Evolutionary conservation across 2,888 invertebrate species (phyloP).

Genomic region (Plebejus anna): DNA sequence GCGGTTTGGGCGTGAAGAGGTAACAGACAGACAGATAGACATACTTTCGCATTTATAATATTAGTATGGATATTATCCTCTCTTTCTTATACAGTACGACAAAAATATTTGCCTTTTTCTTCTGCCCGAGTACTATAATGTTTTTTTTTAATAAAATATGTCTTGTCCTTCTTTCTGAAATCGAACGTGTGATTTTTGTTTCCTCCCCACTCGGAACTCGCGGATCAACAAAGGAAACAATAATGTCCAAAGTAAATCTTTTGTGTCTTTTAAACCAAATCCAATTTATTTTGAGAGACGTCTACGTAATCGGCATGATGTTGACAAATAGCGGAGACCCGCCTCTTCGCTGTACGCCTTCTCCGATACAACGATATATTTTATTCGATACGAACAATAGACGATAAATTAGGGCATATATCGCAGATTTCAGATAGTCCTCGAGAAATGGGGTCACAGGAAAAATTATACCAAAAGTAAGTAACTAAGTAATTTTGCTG

Average conservation of each 20-base stretch:
- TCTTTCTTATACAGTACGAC: too few species aligned
- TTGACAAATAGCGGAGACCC: slow-evolving; percentile 72
- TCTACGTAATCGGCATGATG: slow-evolving; percentile 56
- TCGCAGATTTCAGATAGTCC: not conserved
- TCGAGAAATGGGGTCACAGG: not conserved
- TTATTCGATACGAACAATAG: slow-evolving; percentile 51
- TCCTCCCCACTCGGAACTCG: not conserved
- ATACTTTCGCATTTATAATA: too few species aligned
- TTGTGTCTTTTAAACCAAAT: slow-evolving; percentile 51
- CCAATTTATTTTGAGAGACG: slow-evolving; percentile 62
- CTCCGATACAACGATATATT: slow-evolving; percentile 57
- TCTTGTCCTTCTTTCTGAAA: not conserved
- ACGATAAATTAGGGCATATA: slow-evolving; percentile 40
- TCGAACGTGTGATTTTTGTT: not conserved
- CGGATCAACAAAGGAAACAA: slow-evolving; percentile 31
- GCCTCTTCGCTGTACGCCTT: slow-evolving; percentile 74
- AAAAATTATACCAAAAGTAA: not conserved
- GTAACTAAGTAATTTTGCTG: too few species aligned
- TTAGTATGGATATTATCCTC: too few species aligned
- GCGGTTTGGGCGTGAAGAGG: too few species aligned
- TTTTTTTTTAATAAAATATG: too few species aligned
- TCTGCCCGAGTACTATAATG: too few species aligned
- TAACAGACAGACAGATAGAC: too few species aligned
- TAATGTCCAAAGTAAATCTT: slow-evolving; percentile 30
- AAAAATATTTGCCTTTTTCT: too few species aligned